A percentile compares a stretch with the other conserved stretches of the same genome.
These are phyloP conservation scores for Pachyrhynchus sulphureomaculatus DNA, from an alignment of 1,140 invertebrate genomes.

Conservation along the genomic window DNA sequence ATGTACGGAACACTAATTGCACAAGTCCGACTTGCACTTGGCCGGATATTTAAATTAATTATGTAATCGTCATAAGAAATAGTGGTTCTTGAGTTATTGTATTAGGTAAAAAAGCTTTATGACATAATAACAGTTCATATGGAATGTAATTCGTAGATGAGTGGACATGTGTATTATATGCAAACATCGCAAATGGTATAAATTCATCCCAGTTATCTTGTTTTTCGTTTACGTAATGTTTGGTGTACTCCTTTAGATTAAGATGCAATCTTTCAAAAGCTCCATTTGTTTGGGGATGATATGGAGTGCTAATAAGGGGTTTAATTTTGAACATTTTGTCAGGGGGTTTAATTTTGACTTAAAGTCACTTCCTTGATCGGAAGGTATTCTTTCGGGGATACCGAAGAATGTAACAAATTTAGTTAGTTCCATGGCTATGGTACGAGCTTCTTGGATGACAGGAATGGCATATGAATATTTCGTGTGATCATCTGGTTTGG, in stretches of 20 bases:
- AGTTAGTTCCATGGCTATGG: conserved; percentile 40
- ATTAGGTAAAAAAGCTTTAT: too few relatives aligned
- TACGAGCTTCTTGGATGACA: conserved; percentile 47
- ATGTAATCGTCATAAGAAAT: too few relatives aligned
- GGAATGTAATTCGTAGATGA: conserved; percentile 39
- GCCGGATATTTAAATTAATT: too few relatives aligned
- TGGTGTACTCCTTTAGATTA: conserved; percentile 51
- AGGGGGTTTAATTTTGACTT: conserved; percentile 42
- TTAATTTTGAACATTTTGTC: conserved; percentile 41
- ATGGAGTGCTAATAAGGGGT: conserved; percentile 34
- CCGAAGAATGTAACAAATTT: too few relatives aligned
- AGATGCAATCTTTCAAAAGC: conserved; percentile 48
- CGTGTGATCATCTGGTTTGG: conserved; percentile 49
- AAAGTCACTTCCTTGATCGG: conserved; percentile 46
- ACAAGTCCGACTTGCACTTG: too few relatives aligned
- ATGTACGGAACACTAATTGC: too few relatives aligned
- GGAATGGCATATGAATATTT: conserved; percentile 46
- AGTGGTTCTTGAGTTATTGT: too few relatives aligned
- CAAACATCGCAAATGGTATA: conserved; percentile 47
- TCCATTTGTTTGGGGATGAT: conserved; percentile 45
- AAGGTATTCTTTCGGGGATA: conserved; percentile 34
- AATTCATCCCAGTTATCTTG: conserved; percentile 50
- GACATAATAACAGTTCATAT: conserved; percentile 40
- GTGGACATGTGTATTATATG: conserved; percentile 47
- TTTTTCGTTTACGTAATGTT: conserved; percentile 47